Evolutionary conservation across 2,797 vertebrate genomes (phyloP), one percentile per base, ranked within the genome.

Genomic region (Coccyzus lansbergi): DNA sequence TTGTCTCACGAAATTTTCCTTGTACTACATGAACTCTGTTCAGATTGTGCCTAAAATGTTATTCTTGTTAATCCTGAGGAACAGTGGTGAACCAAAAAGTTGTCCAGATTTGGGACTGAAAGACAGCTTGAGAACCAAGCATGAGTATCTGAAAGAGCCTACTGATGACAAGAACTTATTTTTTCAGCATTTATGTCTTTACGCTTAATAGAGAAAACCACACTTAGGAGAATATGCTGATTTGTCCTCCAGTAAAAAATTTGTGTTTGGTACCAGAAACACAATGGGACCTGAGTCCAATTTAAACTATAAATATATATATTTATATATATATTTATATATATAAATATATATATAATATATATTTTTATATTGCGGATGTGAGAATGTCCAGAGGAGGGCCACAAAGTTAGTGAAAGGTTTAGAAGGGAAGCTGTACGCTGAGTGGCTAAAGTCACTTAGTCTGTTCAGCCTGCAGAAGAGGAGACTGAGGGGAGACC

Each of bases 211-310:
- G 63, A 64, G 56, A 25, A 59, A 78, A n/a, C 20, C 15, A 20
- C 0, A 0, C 12, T 60, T 28, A 31, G 26, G 60, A 56, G 62
- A 77, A 63, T 13, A 38, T 0, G 12, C 19, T 12, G 17, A 31
- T 68, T 49, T 51, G 24, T 36, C 48, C 44, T 31, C 17, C 31
- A 28, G 36, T 31, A n/a, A 31, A 25, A 76, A 59, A 46, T 25
- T 11, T n/a, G 15, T 21, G 18, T 38, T 58, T 26, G 15, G 40
- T 49, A 40, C n/a, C 55, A 63, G 28, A 31, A 71, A 33, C 24
- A 29, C 60, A 25, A 8, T 5, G 9, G 14, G 24, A 18, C 8
- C 12, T 2, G 16, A 10, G 19, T 33, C 13, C 44, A 25, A n/a
- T 53, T 71, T 48, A 68, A 52, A n/a, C n/a, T n/a, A n/a, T n/a